Evolutionary conservation across 2,888 invertebrate species (phyloP).

Genomic region (Phyllotreta striolata): DNA sequence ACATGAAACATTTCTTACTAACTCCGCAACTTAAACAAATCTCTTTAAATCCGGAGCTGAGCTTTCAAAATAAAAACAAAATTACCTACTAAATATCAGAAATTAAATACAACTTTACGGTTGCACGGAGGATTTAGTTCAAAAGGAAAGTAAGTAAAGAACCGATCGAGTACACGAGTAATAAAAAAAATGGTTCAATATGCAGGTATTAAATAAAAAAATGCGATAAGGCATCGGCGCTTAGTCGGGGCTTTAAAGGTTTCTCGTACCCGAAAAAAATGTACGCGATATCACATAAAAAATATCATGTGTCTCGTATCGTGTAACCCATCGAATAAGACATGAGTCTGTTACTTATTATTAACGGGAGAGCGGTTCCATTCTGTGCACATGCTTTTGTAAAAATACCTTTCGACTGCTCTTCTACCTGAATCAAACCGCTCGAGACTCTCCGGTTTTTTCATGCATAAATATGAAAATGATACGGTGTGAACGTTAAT

Average conservation of each 20-base stretch:
- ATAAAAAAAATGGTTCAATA: not conserved
- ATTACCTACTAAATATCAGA: too few species aligned
- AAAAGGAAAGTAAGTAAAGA: too few species aligned
- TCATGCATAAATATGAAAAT: conserved; percentile 31
- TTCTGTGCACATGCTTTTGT: conserved; percentile 27
- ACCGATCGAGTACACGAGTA: not conserved
- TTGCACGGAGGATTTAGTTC: too few species aligned
- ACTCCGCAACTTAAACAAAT: too few species aligned
- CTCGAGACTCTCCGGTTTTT: conserved; percentile 10
- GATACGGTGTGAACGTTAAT: conserved; percentile 31
- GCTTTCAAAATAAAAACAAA: too few species aligned
- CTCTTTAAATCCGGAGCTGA: too few species aligned
- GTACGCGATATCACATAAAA: conserved; percentile 25
- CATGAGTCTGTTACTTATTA: conserved; percentile 34
- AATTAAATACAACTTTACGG: too few species aligned
- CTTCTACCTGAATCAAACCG: conserved; percentile 25
- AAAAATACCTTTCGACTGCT: conserved; percentile 6
- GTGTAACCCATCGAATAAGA: conserved; percentile 23
- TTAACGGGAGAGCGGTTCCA: conserved; percentile 31
- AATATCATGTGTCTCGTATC: conserved; percentile 28
- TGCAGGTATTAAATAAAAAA: not conserved
- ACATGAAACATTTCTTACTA: too few species aligned
- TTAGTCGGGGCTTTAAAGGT: conserved; percentile 19
- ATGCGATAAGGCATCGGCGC: too few species aligned
- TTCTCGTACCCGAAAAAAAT: conserved; percentile 24